Conservation (phyloP, 2,797 vertebrate species). For the Lithobates pipiens region DNA sequence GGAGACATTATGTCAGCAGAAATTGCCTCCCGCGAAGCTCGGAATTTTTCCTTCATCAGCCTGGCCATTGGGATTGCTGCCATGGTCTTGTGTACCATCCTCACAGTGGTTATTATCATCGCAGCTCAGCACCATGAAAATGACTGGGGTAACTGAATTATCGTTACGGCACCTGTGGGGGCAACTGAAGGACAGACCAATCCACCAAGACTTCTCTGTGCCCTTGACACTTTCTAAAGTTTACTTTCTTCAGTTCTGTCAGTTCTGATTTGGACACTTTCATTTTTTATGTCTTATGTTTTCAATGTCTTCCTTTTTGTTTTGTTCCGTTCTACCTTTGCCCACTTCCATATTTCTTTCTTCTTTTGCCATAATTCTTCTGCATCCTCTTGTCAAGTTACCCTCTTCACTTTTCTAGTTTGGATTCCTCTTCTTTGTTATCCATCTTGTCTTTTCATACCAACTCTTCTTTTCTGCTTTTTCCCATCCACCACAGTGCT, state of each 20-base stretch:
- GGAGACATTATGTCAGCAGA: constrained; percentile 94
- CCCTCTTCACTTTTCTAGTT: neutral
- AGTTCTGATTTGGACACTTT: constrained; percentile 26
- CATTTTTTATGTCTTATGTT: neutral
- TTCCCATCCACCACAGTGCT: constrained; percentile 17
- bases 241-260: constrained; percentile 18
- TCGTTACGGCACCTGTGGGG: constrained; percentile 37
- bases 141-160: constrained; percentile 85
- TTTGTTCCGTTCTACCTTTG: constrained; percentile 7
- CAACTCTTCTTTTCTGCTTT: constrained; percentile 9
- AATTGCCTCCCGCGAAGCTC: constrained; percentile 91
- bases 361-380: neutral
- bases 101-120: constrained; percentile 95
- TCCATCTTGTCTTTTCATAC: constrained; percentile 1
- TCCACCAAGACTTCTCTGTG: constrained; percentile 17
- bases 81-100: constrained; percentile 94
- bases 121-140: constrained; percentile 94
- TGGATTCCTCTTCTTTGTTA: neutral
- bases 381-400: neutral
- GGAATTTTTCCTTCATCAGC: constrained; percentile 97
- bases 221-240: constrained; percentile 48
- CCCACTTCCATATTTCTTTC: constrained; percentile 14
- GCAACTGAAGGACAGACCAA: constrained; percentile 25
- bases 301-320: constrained; percentile 14
- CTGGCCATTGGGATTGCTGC: constrained; percentile 93